phyloP scores from a whole-genome alignment of 2,113 vertebrate species.

The Tragelaphus scriptus region DNA sequence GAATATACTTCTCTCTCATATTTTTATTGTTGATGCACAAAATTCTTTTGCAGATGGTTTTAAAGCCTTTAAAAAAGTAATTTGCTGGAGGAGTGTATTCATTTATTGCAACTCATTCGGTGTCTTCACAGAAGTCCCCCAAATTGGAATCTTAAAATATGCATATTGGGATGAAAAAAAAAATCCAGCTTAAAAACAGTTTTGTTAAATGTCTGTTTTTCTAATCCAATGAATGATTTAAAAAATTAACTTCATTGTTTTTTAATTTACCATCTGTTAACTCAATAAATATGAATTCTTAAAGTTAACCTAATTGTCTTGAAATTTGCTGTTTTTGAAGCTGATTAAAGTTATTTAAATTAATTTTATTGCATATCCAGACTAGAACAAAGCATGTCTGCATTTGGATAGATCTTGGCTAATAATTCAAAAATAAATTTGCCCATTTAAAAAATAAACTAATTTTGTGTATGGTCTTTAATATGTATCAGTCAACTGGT shows the following conservation, averaged over 20 bases:
- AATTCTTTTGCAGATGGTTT: slow-evolving; percentile 37
- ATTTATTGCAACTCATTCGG: slow-evolving; percentile 35
- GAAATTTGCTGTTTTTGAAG: slow-evolving; percentile 71
- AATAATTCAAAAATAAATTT: slow-evolving; percentile 70
- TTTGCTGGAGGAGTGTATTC: slow-evolving; percentile 33
- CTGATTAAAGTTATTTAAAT: slow-evolving; percentile 72
- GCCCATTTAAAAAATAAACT: slow-evolving; percentile 24
- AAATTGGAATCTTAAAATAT: slow-evolving; percentile 68
- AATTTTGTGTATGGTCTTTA: slow-evolving; percentile 29
- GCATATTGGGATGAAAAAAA: slow-evolving; percentile 62
- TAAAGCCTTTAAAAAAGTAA: slow-evolving; percentile 37
- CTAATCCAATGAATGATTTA: slow-evolving; percentile 72
- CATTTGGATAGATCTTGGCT: slow-evolving; percentile 48
- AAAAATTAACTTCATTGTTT: slow-evolving; percentile 77
- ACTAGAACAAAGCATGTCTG: slow-evolving; percentile 62
- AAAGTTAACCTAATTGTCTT: slow-evolving; percentile 77
- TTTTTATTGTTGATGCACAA: slow-evolving; percentile 4
- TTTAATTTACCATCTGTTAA: slow-evolving; percentile 78
- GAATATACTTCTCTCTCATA: background rate
- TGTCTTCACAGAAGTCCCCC: slow-evolving; percentile 55
- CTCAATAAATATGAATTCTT: slow-evolving; percentile 74
- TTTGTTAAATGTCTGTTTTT: slow-evolving; percentile 68
- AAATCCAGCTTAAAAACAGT: slow-evolving; percentile 64
- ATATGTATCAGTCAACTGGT: background rate
- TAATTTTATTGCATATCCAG: slow-evolving; percentile 67